A percentile compares a stretch with the other conserved stretches of the same genome.
Conservation (phyloP, 2,888 invertebrate genomes). For the Suillia variegata region DNA sequence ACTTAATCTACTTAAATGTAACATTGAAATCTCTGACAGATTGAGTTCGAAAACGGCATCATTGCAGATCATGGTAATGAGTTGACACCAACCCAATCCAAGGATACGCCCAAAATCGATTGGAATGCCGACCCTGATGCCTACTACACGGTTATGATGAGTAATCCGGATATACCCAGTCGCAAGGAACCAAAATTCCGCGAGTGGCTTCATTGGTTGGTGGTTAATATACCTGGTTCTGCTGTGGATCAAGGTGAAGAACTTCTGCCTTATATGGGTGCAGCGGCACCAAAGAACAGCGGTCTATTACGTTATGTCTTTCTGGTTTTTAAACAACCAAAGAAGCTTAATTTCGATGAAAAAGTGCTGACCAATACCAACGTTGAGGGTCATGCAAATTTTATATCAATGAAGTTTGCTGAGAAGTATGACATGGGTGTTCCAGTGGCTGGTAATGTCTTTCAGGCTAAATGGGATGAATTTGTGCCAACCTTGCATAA, state of each 20-base stretch:
- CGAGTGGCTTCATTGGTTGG: slow-evolving; percentile 93
- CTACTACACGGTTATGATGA: slow-evolving; percentile 49
- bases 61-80: slow-evolving; percentile 69
- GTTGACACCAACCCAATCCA: slow-evolving; percentile 70
- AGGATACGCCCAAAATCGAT: slow-evolving; percentile 43
- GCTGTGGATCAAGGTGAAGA: slow-evolving; percentile 74
- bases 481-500: slow-evolving; percentile 57
- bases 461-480: slow-evolving; percentile 77
- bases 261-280: slow-evolving; percentile 78
- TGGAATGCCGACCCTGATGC: slow-evolving; percentile 41
- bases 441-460: slow-evolving; percentile 81
- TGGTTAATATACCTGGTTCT: slow-evolving; percentile 80
- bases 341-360: slow-evolving; percentile 66
- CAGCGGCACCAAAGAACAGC: slow-evolving; percentile 78
- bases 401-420: slow-evolving; percentile 55
- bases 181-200: slow-evolving; percentile 76
- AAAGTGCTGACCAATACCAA: slow-evolving; percentile 38
- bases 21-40: too few relatives aligned
- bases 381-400: slow-evolving; percentile 61
- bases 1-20: too few relatives aligned
- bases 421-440: slow-evolving; percentile 73
- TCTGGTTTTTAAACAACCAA: slow-evolving; percentile 73
- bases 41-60: slow-evolving; percentile 52
- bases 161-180: slow-evolving; percentile 87
- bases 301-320: slow-evolving; percentile 79